phyloP scores from a whole-genome alignment of 1,140 invertebrate genomes.

The Macrobrachium nipponense region DNA sequence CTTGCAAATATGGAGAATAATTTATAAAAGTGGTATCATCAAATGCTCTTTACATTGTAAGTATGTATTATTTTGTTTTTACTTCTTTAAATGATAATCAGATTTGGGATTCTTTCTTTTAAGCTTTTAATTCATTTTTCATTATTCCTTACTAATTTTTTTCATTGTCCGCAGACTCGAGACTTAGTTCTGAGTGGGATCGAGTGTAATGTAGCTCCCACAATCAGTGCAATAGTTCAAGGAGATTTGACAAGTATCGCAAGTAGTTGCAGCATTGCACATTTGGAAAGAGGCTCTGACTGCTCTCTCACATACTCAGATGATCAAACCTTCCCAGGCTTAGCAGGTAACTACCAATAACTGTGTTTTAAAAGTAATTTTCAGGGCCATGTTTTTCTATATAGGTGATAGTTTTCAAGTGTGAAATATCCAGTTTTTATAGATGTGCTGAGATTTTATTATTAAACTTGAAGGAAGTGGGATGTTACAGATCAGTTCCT shows the following conservation, averaged over 20 bases:
- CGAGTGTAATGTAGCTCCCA: slow-evolving; percentile 51
- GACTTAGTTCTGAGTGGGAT: slow-evolving; percentile 43
- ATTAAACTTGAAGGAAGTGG: too few species aligned
- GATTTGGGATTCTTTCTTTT: background rate
- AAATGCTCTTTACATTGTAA: too few species aligned
- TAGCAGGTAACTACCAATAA: slow-evolving; percentile 77
- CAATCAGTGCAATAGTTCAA: slow-evolving; percentile 84
- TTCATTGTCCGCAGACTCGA: slow-evolving; percentile 42
- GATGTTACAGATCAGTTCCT: too few species aligned
- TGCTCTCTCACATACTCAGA: slow-evolving; percentile 83
- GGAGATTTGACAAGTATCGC: slow-evolving; percentile 84
- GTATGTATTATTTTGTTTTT: background rate
- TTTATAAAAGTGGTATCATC: too few species aligned
- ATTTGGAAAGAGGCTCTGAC: slow-evolving; percentile 91
- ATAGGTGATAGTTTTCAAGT: too few species aligned
- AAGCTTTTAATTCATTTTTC: background rate
- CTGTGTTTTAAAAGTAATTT: too few species aligned
- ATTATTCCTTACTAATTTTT: background rate
- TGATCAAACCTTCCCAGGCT: slow-evolving; percentile 74
- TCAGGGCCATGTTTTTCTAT: too few species aligned
- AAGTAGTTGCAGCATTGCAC: slow-evolving; percentile 79
- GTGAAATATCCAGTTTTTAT: too few species aligned
- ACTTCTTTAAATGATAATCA: background rate
- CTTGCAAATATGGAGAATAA: too few species aligned
- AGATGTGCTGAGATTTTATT: too few species aligned